A percentile compares a stretch with the other conserved stretches of the same genome.
Evolutionary conservation across 2,888 invertebrate species (phyloP).

Genomic region (Beris chalybata): DNA sequence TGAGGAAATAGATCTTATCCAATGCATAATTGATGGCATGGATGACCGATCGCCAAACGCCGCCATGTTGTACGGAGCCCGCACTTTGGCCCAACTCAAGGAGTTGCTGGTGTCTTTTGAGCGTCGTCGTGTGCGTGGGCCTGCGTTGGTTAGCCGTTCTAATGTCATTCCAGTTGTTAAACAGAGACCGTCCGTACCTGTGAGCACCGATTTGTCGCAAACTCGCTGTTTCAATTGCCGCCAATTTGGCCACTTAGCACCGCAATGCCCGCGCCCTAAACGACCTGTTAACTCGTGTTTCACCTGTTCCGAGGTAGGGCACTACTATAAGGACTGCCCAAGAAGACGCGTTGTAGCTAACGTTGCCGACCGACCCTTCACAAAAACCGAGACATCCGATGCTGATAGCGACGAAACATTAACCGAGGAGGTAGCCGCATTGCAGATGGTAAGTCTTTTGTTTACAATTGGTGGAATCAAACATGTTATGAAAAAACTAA

Average conservation of each 20-base stretch:
- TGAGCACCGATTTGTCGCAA: background rate
- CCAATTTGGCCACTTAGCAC: constrained; percentile 8
- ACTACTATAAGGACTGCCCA: background rate
- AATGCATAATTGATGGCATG: too few relatives aligned
- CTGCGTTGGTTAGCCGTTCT: background rate
- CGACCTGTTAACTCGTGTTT: constrained; percentile 2
- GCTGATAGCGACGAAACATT: too few relatives aligned
- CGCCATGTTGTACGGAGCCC: constrained; percentile 6
- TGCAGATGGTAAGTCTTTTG: too few relatives aligned
- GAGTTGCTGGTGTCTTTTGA: constrained; percentile 1
- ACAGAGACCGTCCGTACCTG: background rate
- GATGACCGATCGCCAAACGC: constrained; percentile 1
- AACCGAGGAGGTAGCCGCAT: too few relatives aligned
- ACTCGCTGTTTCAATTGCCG: constrained; percentile 3
- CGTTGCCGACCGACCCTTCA: background rate
- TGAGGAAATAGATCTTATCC: too few relatives aligned
- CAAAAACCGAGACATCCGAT: background rate
- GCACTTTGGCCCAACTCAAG: background rate
- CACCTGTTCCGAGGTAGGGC: background rate
- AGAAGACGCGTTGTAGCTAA: background rate
- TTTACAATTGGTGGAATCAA: constrained; percentile 9
- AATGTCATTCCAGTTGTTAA: background rate
- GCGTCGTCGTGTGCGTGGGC: background rate
- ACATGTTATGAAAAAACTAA: background rate
- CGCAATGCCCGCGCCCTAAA: constrained; percentile 1